Evolutionary conservation across 2,888 invertebrate genomes (phyloP).

Genomic region (Gymnoscelis rufifasciata): DNA sequence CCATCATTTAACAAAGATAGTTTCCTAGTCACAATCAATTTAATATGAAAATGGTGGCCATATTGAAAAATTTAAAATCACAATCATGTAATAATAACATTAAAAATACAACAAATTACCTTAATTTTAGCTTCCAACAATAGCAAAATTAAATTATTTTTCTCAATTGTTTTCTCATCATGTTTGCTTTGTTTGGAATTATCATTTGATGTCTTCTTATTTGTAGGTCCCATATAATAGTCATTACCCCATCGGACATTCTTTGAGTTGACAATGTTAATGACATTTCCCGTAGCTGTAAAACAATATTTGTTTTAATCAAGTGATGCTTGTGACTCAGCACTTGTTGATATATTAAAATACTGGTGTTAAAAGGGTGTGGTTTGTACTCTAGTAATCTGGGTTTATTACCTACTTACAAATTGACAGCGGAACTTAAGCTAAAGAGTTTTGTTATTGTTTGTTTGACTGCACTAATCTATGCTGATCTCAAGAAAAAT

Average conservation of each 20-base stretch:
- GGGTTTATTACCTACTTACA: not conserved
- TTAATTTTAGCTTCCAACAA: conserved; percentile 57
- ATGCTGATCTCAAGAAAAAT: too few relatives aligned
- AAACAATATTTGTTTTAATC: conserved; percentile 15
- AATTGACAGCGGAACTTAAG: too few relatives aligned
- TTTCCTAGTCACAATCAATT: too few relatives aligned
- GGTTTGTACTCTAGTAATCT: not conserved
- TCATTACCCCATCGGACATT: conserved; percentile 67
- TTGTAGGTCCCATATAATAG: conserved; percentile 56
- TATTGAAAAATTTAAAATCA: too few relatives aligned
- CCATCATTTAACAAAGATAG: too few relatives aligned
- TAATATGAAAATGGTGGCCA: too few relatives aligned
- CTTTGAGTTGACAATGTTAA: conserved; percentile 68
- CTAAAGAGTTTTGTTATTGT: too few relatives aligned
- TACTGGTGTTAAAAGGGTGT: not conserved
- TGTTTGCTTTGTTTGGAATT: conserved; percentile 35
- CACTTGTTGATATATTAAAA: too few relatives aligned
- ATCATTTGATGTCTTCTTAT: conserved; percentile 29
- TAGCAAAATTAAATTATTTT: conserved; percentile 51
- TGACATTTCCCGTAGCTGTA: conserved; percentile 70
- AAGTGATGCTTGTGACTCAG: not conserved
- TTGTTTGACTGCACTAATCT: not conserved
- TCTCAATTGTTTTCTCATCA: conserved; percentile 44
- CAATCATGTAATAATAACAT: too few relatives aligned
- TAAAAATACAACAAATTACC: conserved; percentile 38